Evolutionary conservation across 2,113 vertebrate genomes (phyloP).

Genomic region (Passer montanus): DNA sequence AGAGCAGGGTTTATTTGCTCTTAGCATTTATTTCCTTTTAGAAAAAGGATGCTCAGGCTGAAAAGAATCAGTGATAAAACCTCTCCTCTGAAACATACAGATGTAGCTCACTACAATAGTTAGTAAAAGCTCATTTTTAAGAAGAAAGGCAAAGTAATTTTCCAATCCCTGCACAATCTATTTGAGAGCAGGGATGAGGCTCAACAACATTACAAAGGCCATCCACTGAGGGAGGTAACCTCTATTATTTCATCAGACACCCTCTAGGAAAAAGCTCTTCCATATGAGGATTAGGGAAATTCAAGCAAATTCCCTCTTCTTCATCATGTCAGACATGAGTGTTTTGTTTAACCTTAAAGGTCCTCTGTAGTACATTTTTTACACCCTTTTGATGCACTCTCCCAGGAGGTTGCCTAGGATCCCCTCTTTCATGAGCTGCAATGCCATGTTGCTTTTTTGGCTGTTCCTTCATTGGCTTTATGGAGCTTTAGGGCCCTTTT

Average conservation of each 20-base stretch:
- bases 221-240: neutral
- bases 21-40: neutral
- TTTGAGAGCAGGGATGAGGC: neutral
- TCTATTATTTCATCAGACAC: neutral
- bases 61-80: conserved; percentile 3
- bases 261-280: neutral
- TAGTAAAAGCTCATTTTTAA: neutral
- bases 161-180: neutral
- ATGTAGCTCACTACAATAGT: neutral
- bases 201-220: neutral
- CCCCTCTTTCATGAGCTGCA: neutral
- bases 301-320: neutral
- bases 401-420: neutral
- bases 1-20: neutral
- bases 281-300: neutral
- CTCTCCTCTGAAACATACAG: neutral
- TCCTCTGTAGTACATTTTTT: neutral
- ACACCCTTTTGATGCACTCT: neutral
- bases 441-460: neutral
- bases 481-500: neutral
- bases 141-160: neutral
- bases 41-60: neutral
- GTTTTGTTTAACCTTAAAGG: neutral
- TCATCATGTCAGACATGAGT: neutral
- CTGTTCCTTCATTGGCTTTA: neutral